Percentiles rank a stretch among this genome's conserved stretches.
Evolutionary conservation across 2,113 vertebrate genomes (phyloP).

Genomic region (Misgurnus anguillicaudatus): DNA sequence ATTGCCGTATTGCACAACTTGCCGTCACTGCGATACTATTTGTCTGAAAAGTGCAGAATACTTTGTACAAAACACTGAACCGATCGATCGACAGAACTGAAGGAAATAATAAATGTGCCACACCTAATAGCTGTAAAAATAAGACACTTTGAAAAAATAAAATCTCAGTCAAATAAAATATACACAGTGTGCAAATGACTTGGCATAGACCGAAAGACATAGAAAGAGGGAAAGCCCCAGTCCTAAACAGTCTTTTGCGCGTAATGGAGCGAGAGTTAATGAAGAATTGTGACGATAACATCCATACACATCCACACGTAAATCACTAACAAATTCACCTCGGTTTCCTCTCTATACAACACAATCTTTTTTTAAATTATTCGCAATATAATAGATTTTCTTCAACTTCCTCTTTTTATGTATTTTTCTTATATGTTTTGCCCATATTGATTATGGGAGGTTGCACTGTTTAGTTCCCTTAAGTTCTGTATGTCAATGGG

Average conservation of each 20-base stretch:
- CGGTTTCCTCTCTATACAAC: conserved; percentile 66
- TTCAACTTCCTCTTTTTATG: conserved; percentile 17
- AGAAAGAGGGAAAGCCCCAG: conserved; percentile 74
- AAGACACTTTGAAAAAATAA: conserved; percentile 35
- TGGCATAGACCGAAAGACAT: conserved; percentile 76
- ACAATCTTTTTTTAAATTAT: conserved; percentile 46
- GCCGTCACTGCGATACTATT: conserved; percentile 79
- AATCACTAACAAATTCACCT: conserved; percentile 67
- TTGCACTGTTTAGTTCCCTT: conserved; percentile 43
- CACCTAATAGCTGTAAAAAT: conserved; percentile 69
- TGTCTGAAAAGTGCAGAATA: conserved; percentile 88
- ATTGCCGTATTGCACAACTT: conserved; percentile 86
- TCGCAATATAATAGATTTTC: conserved; percentile 52
- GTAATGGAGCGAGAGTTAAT: conserved; percentile 66
- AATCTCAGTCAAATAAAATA: conserved; percentile 62
- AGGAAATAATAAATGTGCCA: conserved; percentile 64
- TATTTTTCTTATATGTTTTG: conserved; percentile 66
- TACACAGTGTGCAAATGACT: conserved; percentile 86
- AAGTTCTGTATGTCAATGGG: conserved; percentile 33
- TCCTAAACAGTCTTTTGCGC: conserved; percentile 64
- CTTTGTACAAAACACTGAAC: conserved; percentile 68
- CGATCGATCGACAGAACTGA: conserved; percentile 69
- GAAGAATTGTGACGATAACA: conserved; percentile 53
- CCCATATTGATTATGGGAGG: conserved; percentile 68
- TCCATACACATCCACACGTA: conserved; percentile 81